Evolutionary conservation across 2,797 vertebrate species (phyloP).

Genomic region (Eulemur coronatus): DNA sequence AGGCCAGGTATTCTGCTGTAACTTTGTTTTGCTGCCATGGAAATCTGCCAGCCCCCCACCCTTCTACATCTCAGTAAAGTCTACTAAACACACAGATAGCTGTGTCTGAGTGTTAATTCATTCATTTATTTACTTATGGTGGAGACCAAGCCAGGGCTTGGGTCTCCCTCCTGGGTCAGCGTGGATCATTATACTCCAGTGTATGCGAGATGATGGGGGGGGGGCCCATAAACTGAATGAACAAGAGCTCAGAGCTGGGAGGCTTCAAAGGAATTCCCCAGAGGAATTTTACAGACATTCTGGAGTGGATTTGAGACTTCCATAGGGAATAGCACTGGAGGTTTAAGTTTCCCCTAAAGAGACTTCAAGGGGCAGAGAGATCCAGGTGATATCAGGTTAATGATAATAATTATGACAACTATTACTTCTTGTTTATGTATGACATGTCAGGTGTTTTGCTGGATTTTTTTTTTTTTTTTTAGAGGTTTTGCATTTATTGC

Average conservation of each 20-base stretch:
- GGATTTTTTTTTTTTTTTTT: not conserved
- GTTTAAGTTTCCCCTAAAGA: not conserved
- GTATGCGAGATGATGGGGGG: too few species aligned
- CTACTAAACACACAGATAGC: not conserved
- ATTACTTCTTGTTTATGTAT: not conserved
- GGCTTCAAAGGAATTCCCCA: not conserved
- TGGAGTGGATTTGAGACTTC: not conserved
- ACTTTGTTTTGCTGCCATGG: not conserved
- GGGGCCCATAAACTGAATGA: not conserved
- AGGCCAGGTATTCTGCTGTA: not conserved
- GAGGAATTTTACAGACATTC: not conserved
- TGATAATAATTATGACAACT: not conserved
- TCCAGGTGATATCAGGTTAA: not conserved
- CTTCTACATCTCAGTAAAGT: not conserved
- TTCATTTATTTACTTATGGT: not conserved
- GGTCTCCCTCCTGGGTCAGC: not conserved
- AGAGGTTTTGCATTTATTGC: not conserved
- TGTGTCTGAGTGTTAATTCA: not conserved
- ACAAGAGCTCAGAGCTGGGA: not conserved
- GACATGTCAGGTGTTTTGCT: not conserved
- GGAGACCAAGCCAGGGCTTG: not conserved
- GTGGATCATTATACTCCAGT: rapidly evolving
- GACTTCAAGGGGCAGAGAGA: not conserved
- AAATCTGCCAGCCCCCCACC: too few species aligned
- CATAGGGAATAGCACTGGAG: not conserved